phyloP scores from a whole-genome alignment of 2,113 vertebrate genomes.

The Apteryx mantelli region DNA sequence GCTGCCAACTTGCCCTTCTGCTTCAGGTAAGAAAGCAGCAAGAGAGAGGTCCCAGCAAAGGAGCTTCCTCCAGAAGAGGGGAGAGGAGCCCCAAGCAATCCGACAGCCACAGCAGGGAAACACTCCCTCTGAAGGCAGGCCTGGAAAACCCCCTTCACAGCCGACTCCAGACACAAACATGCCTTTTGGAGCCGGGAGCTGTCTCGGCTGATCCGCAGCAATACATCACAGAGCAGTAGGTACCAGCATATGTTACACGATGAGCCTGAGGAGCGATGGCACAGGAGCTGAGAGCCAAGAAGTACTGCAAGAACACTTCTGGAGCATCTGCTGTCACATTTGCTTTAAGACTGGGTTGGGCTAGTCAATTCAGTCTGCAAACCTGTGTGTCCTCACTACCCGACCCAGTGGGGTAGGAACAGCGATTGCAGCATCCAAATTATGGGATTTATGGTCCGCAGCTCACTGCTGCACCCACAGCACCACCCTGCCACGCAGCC shows the following conservation, averaged over 20 bases:
- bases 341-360: neutral
- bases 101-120: neutral
- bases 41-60: neutral
- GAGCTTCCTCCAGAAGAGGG: neutral
- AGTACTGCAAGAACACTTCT: too few relatives aligned
- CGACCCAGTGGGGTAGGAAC: rapidly evolving
- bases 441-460: rapidly evolving
- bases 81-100: neutral
- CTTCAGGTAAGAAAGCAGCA: neutral
- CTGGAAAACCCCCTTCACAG: neutral
- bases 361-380: neutral
- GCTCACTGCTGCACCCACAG: neutral
- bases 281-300: too few relatives aligned
- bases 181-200: neutral
- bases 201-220: neutral
- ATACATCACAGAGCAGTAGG: too few relatives aligned
- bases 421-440: neutral
- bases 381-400: neutral
- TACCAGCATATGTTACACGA: too few relatives aligned
- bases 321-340: too few relatives aligned
- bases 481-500: neutral
- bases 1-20: neutral
- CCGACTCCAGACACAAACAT: neutral
- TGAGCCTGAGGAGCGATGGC: too few relatives aligned
- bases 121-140: too few relatives aligned